Percentiles rank a stretch among this genome's conserved stretches.
Conservation (phyloP, 2,888 invertebrate species). For the Desoria tigrina region DNA sequence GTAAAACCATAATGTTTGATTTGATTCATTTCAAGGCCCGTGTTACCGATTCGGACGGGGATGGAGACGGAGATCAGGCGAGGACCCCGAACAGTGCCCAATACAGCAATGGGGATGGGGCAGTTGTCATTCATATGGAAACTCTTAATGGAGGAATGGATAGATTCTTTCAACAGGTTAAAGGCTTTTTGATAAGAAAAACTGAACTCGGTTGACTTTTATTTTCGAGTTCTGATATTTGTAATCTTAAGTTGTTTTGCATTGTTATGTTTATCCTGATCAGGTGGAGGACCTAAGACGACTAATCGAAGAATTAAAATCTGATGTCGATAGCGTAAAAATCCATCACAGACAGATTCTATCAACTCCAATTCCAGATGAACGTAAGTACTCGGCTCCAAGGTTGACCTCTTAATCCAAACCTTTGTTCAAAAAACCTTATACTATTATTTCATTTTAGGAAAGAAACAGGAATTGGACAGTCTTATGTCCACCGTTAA, state of each 20-base stretch:
- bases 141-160: slow-evolving; percentile 39
- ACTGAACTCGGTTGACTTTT: neutral
- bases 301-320: slow-evolving; percentile 56
- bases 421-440: too few species aligned
- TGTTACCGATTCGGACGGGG: slow-evolving; percentile 28
- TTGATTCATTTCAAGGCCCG: neutral
- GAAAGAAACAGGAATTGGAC: slow-evolving; percentile 65
- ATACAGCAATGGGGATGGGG: slow-evolving; percentile 29
- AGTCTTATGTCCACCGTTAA: slow-evolving; percentile 62
- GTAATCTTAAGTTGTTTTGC: too few species aligned
- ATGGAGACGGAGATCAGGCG: slow-evolving; percentile 13
- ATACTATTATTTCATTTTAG: slow-evolving; percentile 29
- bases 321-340: slow-evolving; percentile 57
- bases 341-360: slow-evolving; percentile 62
- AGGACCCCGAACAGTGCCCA: neutral
- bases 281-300: slow-evolving; percentile 57
- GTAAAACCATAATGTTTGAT: slow-evolving; percentile 2
- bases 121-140: slow-evolving; percentile 47
- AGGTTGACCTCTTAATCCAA: neutral
- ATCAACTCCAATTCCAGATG: slow-evolving; percentile 60
- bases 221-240: slow-evolving; percentile 18
- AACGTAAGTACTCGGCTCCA: slow-evolving; percentile 56
- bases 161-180: slow-evolving; percentile 48
- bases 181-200: neutral
- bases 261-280: too few species aligned